Evolutionary conservation across 2,113 vertebrate species (phyloP).

Genomic region (Gnathonemus echidnorhynchus): DNA sequence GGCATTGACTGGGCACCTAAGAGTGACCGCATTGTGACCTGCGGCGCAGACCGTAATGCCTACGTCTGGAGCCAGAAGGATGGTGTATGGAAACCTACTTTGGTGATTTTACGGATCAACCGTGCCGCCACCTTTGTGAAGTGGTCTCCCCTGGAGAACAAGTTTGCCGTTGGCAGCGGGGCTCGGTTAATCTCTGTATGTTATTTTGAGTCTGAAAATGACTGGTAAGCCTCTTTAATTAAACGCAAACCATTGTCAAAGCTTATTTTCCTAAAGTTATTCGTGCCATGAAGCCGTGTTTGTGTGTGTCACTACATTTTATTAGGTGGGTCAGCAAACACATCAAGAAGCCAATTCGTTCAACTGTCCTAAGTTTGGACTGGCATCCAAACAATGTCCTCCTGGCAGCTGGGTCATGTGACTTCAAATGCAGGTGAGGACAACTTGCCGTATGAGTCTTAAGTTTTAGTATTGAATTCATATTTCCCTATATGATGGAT

Average conservation of each 20-base stretch:
- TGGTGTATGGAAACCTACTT: slow-evolving; percentile 91
- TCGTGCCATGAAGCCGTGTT: neutral
- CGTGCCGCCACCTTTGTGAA: slow-evolving; percentile 95
- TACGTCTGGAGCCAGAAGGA: slow-evolving; percentile 99
- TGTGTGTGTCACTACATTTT: neutral
- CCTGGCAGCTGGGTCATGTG: slow-evolving; percentile 92
- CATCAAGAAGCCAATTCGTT: slow-evolving; percentile 97
- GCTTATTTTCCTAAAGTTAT: neutral
- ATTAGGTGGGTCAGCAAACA: slow-evolving; percentile 98
- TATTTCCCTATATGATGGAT: neutral
- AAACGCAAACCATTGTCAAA: neutral
- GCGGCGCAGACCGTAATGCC: slow-evolving; percentile 92
- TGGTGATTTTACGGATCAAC: slow-evolving; percentile 97
- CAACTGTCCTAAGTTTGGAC: slow-evolving; percentile 94
- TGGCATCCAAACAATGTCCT: slow-evolving; percentile 99
- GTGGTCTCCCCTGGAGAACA: slow-evolving; percentile 97
- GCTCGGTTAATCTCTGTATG: slow-evolving; percentile 97
- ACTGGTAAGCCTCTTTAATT: slow-evolving; percentile 71
- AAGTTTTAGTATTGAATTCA: neutral
- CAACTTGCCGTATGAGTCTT: neutral
- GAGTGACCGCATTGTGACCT: slow-evolving; percentile 96
- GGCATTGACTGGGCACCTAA: slow-evolving; percentile 99
- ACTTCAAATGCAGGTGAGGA: slow-evolving; percentile 95
- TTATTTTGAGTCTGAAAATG: slow-evolving; percentile 98
- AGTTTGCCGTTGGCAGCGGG: slow-evolving; percentile 96